phyloP scores from a whole-genome alignment of 1,140 invertebrate species.

The Elysia chlorotica region DNA sequence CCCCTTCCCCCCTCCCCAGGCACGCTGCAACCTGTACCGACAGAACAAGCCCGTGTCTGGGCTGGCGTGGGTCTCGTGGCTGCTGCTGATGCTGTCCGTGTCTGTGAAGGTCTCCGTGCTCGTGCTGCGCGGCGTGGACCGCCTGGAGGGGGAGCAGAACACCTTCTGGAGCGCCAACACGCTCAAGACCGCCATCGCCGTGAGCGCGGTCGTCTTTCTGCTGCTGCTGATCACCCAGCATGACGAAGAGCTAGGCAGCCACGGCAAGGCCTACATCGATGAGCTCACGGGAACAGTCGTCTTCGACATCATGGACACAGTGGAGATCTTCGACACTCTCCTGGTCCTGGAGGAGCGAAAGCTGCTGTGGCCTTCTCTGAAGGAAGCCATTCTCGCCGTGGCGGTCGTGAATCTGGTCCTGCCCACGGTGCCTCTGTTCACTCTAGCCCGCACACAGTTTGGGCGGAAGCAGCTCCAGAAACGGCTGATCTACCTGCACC shows the following conservation, averaged over 20 bases:
- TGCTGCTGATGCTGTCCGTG: neutral
- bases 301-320: conserved; percentile 68
- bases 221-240: conserved; percentile 67
- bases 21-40: no score
- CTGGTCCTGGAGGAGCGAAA: conserved; percentile 47
- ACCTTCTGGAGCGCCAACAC: conserved; percentile 65
- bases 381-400: conserved; percentile 63
- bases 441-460: conserved; percentile 62
- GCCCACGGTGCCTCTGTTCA: conserved; percentile 66
- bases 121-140: neutral
- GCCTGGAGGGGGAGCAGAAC: conserved; percentile 29
- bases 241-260: conserved; percentile 60
- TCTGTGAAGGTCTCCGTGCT: neutral
- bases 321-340: conserved; percentile 62
- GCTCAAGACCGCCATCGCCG: conserved; percentile 64
- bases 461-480: conserved; percentile 33
- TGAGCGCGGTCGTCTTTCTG: conserved; percentile 65
- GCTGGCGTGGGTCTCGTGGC: conserved; percentile 12
- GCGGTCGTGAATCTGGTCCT: conserved; percentile 67
- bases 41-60: no score
- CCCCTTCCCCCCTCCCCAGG: no score
- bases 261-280: conserved; percentile 61
- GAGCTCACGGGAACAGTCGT: conserved; percentile 43
- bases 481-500: conserved; percentile 55
- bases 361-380: conserved; percentile 55